These are phyloP conservation scores for Gryon sp. DNA, from an alignment of 1,140 invertebrate genomes.

Conservation along the genomic window DNA sequence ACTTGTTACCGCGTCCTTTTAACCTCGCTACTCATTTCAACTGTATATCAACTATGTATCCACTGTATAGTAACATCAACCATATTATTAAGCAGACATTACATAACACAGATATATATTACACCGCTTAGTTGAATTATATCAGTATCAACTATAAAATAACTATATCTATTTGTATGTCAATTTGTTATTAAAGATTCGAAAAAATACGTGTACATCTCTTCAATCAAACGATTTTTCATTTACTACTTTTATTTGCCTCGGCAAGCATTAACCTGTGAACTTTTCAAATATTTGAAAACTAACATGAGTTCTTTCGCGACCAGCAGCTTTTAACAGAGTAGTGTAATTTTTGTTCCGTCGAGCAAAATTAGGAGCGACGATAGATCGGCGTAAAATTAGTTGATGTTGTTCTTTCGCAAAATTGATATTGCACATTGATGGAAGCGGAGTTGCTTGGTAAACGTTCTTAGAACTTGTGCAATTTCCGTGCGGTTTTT, in stretches of 20 bases:
- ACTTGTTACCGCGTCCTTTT: conserved; percentile 55
- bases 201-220: too few species aligned
- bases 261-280: conserved; percentile 1
- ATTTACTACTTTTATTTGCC: conserved; percentile 6
- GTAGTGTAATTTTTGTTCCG: conserved; percentile 15
- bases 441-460: conserved; percentile 31
- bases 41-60: too few species aligned
- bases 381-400: conserved; percentile 39
- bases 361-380: conserved; percentile 7
- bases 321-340: too few species aligned
- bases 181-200: too few species aligned
- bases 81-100: too few species aligned
- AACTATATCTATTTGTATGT: too few species aligned
- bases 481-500: conserved; percentile 50
- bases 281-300: conserved; percentile 36
- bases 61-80: too few species aligned
- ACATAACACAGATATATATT: too few species aligned
- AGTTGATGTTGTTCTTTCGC: conserved; percentile 55
- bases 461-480: conserved; percentile 55
- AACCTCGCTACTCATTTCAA: conserved; percentile 9
- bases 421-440: conserved; percentile 58
- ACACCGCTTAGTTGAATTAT: too few species aligned
- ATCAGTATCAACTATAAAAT: too few species aligned
- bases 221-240: not conserved
- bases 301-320: conserved; percentile 23